Base-by-base conservation (phyloP, 1,140 invertebrate genomes). In the Drosophila ironensis region DNA sequence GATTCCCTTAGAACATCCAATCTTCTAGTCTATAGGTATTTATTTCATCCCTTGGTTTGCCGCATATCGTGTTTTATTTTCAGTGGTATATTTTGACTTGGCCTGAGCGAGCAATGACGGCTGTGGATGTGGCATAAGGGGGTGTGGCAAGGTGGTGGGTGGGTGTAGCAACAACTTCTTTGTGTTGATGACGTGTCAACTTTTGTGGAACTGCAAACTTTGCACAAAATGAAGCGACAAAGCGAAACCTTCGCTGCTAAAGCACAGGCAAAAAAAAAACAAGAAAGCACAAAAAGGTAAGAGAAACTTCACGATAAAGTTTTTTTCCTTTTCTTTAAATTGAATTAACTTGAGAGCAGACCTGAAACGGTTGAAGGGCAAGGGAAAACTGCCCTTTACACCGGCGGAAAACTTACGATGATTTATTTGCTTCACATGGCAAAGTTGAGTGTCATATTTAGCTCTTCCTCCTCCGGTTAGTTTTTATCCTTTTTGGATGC, bases 351-450 rank as follows among this genome's bases (percentile, higher is more conserved):
- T 70, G 69, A 84, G 78, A 82, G 69, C 52, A 48, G 45, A 47
- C 48, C 47, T 8, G 22, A 52, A 28, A 37, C 22, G 59, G 16
- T 20, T 54, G 25, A 19, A 19, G 7, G 16, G 22, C 11, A 7
- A 16, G 48, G 17, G n/a, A 8, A 9, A 12, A 17, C 20, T 82
- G 57, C 50, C 77, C 61, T 70, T 72, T 76, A 70, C 77, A 82
- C 78, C 72, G 78, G 78, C 73, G 57, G 51, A 84, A 82, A 84
- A 82, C 78, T 78, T 84, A 61, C 63, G 78, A 84, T 82, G 78
- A 82, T 82, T 82, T 82, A 82, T 82, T 82, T 82, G 78, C 78
- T 82, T 84, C 78, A 84, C 78, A 73, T 82, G 78, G 73, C 78
- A 82, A 73, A 84, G 78, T 82, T 70, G 69, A 77, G 78, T 77